Evolutionary conservation across 2,797 vertebrate genomes (phyloP).

Genomic region (Neosalanx taihuensis): DNA sequence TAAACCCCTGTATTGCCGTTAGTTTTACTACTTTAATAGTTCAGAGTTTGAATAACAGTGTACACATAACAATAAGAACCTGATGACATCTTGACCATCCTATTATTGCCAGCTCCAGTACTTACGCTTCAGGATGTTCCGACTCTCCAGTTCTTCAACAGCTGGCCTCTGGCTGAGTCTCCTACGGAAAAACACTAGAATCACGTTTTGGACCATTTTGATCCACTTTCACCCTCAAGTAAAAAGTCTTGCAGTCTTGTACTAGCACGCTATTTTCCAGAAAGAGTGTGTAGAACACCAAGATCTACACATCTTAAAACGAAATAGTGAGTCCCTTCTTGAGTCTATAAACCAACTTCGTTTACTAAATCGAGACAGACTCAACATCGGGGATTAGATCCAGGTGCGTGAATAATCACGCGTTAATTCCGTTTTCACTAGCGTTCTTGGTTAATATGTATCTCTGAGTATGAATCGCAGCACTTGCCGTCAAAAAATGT

Average conservation of each 20-base stretch:
- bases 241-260: slow-evolving; percentile 39
- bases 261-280: slow-evolving; percentile 39
- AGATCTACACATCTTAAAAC: slow-evolving; percentile 55
- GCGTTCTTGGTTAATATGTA: background rate
- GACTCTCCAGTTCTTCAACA: slow-evolving; percentile 95
- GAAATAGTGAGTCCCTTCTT: slow-evolving; percentile 54
- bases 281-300: slow-evolving; percentile 37
- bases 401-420: slow-evolving; percentile 17
- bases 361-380: slow-evolving; percentile 32
- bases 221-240: slow-evolving; percentile 1
- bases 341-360: slow-evolving; percentile 45
- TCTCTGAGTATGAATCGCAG: background rate
- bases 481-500: background rate
- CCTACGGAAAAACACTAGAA: slow-evolving; percentile 98
- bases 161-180: slow-evolving; percentile 96
- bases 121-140: slow-evolving; percentile 98
- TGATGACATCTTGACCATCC: background rate
- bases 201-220: slow-evolving; percentile 94
- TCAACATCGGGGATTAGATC: slow-evolving; percentile 64
- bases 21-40: no score
- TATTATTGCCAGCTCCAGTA: slow-evolving; percentile 45
- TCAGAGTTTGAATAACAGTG: no score
- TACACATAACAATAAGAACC: no score
- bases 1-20: no score
- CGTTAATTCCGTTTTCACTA: background rate